phyloP scores from a whole-genome alignment of 2,113 vertebrate genomes.

The Dryoscopus gambensis region DNA sequence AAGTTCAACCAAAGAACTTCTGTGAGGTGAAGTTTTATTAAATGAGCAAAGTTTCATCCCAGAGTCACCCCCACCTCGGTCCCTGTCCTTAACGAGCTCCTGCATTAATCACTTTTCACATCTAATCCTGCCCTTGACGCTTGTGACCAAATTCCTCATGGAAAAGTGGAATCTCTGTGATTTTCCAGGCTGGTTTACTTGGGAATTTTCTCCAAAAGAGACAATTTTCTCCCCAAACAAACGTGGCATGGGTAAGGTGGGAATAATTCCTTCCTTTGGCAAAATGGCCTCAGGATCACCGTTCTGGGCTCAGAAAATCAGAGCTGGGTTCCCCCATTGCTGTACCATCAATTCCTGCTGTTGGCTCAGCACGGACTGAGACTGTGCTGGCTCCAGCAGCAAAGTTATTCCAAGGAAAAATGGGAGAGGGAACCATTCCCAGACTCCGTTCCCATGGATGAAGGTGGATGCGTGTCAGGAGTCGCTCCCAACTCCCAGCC shows the following conservation, averaged over 20 bases:
- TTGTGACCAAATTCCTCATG: background rate
- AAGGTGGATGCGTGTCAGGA: background rate
- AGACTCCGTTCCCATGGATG: fast-evolving
- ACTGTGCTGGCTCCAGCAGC: background rate
- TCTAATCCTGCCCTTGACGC: background rate
- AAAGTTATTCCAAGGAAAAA: background rate
- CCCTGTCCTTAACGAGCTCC: background rate
- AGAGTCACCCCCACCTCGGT: background rate
- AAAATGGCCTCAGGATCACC: background rate
- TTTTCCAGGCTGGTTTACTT: background rate
- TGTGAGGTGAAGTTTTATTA: background rate
- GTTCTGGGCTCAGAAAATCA: fast-evolving
- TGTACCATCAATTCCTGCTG: no score
- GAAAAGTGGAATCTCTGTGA: background rate
- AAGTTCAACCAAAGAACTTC: background rate
- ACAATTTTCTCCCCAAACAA: background rate
- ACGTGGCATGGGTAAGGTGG: fast-evolving
- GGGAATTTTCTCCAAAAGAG: background rate
- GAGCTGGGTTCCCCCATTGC: background rate
- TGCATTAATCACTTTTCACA: background rate
- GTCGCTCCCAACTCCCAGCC: background rate
- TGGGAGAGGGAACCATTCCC: fast-evolving
- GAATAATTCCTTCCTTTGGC: background rate
- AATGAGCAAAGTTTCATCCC: background rate
- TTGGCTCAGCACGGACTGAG: background rate